A percentile compares a stretch with the other conserved stretches of the same genome.
Evolutionary conservation across 2,888 invertebrate species (phyloP).

Genomic region (Cremastobaeus sp.): DNA sequence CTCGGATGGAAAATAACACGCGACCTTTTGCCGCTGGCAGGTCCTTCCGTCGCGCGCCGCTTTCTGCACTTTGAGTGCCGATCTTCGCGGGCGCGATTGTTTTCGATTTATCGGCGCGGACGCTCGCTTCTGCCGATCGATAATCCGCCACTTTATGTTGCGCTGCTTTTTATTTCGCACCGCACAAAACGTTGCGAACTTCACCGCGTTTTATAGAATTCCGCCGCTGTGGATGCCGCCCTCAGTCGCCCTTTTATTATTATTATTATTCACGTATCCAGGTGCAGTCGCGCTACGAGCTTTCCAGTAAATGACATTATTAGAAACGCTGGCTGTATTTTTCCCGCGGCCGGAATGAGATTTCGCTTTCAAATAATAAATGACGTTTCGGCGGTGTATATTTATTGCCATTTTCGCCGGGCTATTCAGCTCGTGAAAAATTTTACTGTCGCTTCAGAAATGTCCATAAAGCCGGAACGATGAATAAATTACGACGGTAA

Average conservation of each 20-base stretch:
- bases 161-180: constrained; percentile 7
- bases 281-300: too few relatives aligned
- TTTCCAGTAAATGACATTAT: too few relatives aligned
- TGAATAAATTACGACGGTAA: constrained; percentile 7
- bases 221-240: too few relatives aligned
- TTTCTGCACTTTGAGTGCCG: constrained; percentile 25
- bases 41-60: constrained; percentile 64
- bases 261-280: too few relatives aligned
- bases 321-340: too few relatives aligned
- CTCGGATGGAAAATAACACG: constrained; percentile 78
- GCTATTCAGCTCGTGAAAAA: too few relatives aligned
- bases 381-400: too few relatives aligned
- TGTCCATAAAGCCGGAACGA: background rate
- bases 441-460: background rate
- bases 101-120: constrained; percentile 54
- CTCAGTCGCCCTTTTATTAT: too few relatives aligned
- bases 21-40: constrained; percentile 76
- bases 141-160: constrained; percentile 33
- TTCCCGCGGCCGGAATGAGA: too few relatives aligned
- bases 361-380: too few relatives aligned
- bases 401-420: too few relatives aligned
- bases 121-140: constrained; percentile 32
- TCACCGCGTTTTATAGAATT: constrained; percentile 2
- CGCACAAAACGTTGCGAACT: constrained; percentile 12
- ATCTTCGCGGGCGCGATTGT: constrained; percentile 50